phyloP scores from a whole-genome alignment of 1,140 invertebrate genomes.

The Odontomachus brunneus region DNA sequence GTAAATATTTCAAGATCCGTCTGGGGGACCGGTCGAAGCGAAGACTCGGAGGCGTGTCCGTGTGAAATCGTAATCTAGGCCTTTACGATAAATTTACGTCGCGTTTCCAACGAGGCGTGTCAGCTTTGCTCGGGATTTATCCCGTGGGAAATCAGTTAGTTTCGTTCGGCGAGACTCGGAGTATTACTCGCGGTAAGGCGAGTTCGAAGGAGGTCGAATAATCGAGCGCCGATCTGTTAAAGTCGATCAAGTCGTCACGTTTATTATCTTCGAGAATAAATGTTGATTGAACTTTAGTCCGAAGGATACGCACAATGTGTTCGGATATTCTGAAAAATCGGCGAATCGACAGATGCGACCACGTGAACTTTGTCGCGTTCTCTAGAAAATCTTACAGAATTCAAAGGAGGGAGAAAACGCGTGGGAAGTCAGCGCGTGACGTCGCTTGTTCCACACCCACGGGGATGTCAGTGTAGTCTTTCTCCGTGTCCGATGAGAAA shows the following conservation, averaged over 20 bases:
- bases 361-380: no score
- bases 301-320: background rate
- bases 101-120: slow-evolving; percentile 58
- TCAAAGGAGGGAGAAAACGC: background rate
- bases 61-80: slow-evolving; percentile 66
- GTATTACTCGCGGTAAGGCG: slow-evolving; percentile 53
- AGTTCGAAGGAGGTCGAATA: slow-evolving; percentile 59
- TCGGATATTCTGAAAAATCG: background rate
- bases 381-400: background rate
- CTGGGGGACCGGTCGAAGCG: slow-evolving; percentile 41
- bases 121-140: slow-evolving; percentile 70
- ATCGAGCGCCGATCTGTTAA: slow-evolving; percentile 68
- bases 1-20: slow-evolving; percentile 20
- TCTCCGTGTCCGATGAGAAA: slow-evolving; percentile 32
- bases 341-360: background rate
- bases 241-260: slow-evolving; percentile 55
- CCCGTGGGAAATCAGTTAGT: slow-evolving; percentile 76
- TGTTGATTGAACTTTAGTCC: background rate
- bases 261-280: slow-evolving; percentile 11
- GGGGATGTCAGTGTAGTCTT: slow-evolving; percentile 29
- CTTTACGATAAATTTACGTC: slow-evolving; percentile 71
- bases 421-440: slow-evolving; percentile 47
- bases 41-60: slow-evolving; percentile 35
- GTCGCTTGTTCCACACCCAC: slow-evolving; percentile 8
- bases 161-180: slow-evolving; percentile 69